Conservation (phyloP, 2,888 invertebrate genomes). For the Caenorhabditis sp. region DNA sequence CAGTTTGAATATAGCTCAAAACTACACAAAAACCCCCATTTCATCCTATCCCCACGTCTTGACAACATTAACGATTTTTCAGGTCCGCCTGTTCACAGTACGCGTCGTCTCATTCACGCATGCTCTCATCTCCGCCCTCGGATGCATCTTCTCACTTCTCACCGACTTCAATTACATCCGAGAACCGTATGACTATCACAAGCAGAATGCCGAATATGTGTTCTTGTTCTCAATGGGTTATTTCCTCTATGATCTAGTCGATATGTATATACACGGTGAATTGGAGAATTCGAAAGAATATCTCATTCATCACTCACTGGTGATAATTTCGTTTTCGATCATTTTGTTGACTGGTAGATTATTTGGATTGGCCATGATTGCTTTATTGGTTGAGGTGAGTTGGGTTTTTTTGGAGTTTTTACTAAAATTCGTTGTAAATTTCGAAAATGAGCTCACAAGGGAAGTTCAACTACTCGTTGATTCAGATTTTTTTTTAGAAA, state of each 20-base stretch:
- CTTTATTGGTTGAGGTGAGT: conserved; percentile 52
- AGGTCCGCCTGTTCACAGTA: conserved; percentile 51
- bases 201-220: conserved; percentile 50
- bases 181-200: conserved; percentile 56
- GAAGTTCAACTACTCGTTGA: too few relatives aligned
- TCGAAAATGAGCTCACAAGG: too few relatives aligned
- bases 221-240: conserved; percentile 61
- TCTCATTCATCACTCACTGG: conserved; percentile 56
- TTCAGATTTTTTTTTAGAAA: too few relatives aligned
- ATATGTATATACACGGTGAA: conserved; percentile 59
- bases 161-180: conserved; percentile 50
- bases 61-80: not conserved
- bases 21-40: too few relatives aligned
- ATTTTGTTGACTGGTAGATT: conserved; percentile 49
- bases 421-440: too few relatives aligned
- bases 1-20: too few relatives aligned
- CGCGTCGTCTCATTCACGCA: conserved; percentile 60
- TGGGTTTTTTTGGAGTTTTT: not conserved
- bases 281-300: conserved; percentile 56
- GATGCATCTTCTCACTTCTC: conserved; percentile 51
- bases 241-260: conserved; percentile 56
- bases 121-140: conserved; percentile 52
- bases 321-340: conserved; percentile 53
- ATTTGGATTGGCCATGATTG: conserved; percentile 59
- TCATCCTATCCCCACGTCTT: too few relatives aligned